Evolutionary conservation across 2,888 invertebrate genomes (phyloP).

Genomic region (Nemoura dubitans): DNA sequence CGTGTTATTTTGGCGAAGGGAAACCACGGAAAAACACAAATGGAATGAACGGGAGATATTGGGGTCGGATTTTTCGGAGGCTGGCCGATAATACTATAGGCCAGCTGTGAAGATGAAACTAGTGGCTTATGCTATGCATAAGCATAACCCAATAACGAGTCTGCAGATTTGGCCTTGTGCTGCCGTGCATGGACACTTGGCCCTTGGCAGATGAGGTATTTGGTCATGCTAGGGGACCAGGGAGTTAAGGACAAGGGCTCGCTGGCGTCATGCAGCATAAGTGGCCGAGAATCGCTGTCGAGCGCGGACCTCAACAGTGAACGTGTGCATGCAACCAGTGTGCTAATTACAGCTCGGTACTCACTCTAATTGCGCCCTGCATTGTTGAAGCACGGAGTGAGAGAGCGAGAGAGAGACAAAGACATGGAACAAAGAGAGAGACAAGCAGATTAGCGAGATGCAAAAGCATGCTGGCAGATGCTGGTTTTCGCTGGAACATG

Average conservation of each 20-base stretch:
- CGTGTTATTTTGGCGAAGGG: too few relatives aligned
- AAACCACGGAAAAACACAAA: too few relatives aligned
- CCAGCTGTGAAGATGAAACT: too few relatives aligned
- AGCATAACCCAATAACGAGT: too few relatives aligned
- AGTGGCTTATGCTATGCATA: too few relatives aligned
- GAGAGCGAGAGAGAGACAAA: neutral
- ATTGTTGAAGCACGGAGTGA: conserved; percentile 1
- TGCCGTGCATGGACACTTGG: too few relatives aligned
- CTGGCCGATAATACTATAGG: too few relatives aligned
- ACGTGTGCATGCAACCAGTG: conserved; percentile 7
- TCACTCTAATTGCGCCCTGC: conserved; percentile 29
- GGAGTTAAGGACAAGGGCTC: neutral
- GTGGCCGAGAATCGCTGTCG: neutral
- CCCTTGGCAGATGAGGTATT: too few relatives aligned
- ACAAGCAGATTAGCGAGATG: neutral
- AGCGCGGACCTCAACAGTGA: neutral
- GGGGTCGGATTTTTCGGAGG: too few relatives aligned
- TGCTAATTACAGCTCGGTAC: conserved; percentile 9
- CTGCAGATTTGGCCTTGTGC: neutral
- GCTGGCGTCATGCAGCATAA: neutral
- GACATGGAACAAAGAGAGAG: conserved; percentile 1
- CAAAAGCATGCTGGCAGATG: neutral
- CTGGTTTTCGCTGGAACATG: too few relatives aligned
- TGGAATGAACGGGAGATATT: too few relatives aligned
- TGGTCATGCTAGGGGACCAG: too few relatives aligned